Evolutionary conservation across 2,113 vertebrate species (phyloP).

Genomic region (Acrocephalus arundinaceus): DNA sequence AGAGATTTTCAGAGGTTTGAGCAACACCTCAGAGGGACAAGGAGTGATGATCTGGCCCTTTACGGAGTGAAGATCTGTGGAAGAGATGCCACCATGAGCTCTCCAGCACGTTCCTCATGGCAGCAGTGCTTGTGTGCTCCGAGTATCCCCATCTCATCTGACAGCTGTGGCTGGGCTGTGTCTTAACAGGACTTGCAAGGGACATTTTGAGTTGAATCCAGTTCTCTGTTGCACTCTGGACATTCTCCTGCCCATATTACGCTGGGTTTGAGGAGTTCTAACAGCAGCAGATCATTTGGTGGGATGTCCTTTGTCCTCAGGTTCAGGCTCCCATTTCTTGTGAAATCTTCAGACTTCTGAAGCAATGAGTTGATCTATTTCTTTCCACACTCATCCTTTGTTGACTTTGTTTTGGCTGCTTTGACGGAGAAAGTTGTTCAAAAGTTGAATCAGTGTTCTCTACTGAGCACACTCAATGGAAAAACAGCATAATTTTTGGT

Average conservation of each 20-base stretch:
- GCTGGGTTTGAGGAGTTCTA: background rate
- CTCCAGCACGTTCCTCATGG: background rate
- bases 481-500: background rate
- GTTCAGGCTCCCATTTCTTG: background rate
- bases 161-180: background rate
- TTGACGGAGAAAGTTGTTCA: constrained; percentile 41
- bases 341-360: background rate
- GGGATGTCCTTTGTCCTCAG: background rate
- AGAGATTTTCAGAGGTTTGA: background rate
- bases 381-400: background rate
- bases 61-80: background rate
- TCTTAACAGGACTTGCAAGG: background rate
- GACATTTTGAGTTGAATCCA: background rate
- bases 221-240: background rate
- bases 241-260: background rate
- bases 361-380: background rate
- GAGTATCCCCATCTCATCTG: background rate
- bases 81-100: background rate
- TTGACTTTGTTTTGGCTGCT: constrained; percentile 11
- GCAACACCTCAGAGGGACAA: background rate
- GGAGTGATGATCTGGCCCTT: background rate
- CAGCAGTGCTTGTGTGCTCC: background rate
- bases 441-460: background rate
- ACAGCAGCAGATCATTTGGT: background rate
- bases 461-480: background rate